Evolutionary conservation across 2,888 invertebrate species (phyloP).

Genomic region (Dynastes grantii): DNA sequence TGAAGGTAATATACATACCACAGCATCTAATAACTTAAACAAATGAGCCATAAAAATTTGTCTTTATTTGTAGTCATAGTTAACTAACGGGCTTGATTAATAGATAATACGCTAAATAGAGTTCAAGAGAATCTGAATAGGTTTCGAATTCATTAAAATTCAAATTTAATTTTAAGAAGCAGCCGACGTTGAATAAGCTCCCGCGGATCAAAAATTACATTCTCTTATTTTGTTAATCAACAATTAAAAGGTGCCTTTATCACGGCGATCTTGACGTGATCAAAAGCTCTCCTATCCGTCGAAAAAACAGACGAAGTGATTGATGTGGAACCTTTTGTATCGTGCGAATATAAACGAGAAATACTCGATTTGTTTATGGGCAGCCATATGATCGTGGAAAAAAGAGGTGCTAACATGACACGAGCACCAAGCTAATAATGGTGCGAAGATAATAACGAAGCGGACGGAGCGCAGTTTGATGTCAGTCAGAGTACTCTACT

Average conservation of each 20-base stretch:
- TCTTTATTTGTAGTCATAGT: slow-evolving; percentile 10
- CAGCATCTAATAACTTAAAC: not conserved
- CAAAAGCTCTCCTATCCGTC: not conserved
- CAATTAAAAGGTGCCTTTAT: slow-evolving; percentile 36
- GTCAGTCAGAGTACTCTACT: slow-evolving; percentile 57
- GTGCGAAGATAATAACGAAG: slow-evolving; percentile 30
- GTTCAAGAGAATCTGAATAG: slow-evolving; percentile 19
- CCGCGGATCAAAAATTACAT: slow-evolving; percentile 30
- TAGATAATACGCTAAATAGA: slow-evolving; percentile 12
- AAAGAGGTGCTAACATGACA: slow-evolving; percentile 36
- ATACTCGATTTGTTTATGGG: slow-evolving; percentile 19
- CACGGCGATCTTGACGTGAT: slow-evolving; percentile 31
- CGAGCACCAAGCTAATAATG: slow-evolving; percentile 32
- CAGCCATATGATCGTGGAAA: not conserved
- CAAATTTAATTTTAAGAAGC: slow-evolving; percentile 21
- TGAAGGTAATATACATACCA: not conserved
- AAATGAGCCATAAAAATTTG: not conserved
- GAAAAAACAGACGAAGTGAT: slow-evolving; percentile 17
- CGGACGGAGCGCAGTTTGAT: slow-evolving; percentile 19
- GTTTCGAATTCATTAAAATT: slow-evolving; percentile 15
- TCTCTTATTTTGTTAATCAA: slow-evolving; percentile 38
- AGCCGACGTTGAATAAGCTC: slow-evolving; percentile 16
- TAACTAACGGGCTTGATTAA: slow-evolving; percentile 15
- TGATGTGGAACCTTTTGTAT: slow-evolving; percentile 5
- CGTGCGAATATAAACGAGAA: slow-evolving; percentile 19